Conservation (phyloP, 1,140 invertebrate species). For the Megalonaias nervosa region DNA sequence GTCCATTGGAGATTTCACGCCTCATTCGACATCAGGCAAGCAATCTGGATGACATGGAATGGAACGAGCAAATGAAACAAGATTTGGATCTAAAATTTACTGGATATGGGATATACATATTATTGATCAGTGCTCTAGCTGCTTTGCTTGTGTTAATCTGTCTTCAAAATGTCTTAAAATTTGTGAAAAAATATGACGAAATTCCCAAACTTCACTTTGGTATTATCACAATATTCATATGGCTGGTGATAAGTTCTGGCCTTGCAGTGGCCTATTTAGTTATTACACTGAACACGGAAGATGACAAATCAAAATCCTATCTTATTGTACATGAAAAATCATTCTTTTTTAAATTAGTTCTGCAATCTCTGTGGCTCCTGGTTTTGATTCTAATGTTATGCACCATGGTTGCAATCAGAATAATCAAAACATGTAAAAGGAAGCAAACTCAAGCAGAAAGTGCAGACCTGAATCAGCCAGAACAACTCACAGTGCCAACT, state of each 20-base stretch:
- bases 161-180: constrained; percentile 43
- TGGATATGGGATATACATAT: constrained; percentile 51
- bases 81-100: constrained; percentile 42
- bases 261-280: constrained; percentile 23
- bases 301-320: constrained; percentile 6
- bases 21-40: constrained; percentile 43
- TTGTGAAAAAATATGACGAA: constrained; percentile 33
- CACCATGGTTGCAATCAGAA: constrained; percentile 14
- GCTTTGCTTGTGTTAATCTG: constrained; percentile 40
- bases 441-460: constrained; percentile 18
- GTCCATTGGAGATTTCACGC: constrained; percentile 56
- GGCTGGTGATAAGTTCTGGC: constrained; percentile 20
- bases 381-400: constrained; percentile 21
- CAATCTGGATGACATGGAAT: constrained; percentile 31
- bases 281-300: constrained; percentile 9
- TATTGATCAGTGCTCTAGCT: constrained; percentile 45
- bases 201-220: constrained; percentile 35
- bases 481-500: constrained; percentile 46
- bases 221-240: constrained; percentile 25
- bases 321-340: constrained; percentile 17
- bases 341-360: constrained; percentile 31
- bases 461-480: constrained; percentile 18
- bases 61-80: not conserved
- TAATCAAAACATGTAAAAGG: constrained; percentile 16
- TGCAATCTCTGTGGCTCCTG: constrained; percentile 22